A percentile compares a stretch with the other conserved stretches of the same genome.
Evolutionary conservation across 1,140 invertebrate genomes (phyloP).

Genomic region (Nasonia vitripennis): DNA sequence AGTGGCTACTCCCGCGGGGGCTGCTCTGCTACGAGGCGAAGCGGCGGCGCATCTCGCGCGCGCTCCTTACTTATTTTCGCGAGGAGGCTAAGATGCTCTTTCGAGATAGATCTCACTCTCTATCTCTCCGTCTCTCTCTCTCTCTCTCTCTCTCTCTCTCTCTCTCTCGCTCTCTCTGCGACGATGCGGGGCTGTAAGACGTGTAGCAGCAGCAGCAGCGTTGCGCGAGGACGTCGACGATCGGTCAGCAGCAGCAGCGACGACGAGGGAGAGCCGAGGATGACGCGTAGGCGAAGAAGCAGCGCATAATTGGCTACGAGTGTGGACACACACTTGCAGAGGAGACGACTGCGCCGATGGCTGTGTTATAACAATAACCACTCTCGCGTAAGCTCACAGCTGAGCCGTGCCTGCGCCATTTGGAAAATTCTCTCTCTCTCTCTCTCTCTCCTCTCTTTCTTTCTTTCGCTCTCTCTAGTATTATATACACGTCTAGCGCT

Average conservation of each 20-base stretch:
- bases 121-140: not conserved
- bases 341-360: not conserved
- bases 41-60: not conserved
- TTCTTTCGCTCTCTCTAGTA: constrained; percentile 2
- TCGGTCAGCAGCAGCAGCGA: not conserved
- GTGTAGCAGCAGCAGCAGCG: not conserved
- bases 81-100: not conserved
- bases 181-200: not conserved
- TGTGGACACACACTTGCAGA: constrained; percentile 4
- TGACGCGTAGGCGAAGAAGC: not conserved
- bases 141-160: constrained; percentile 37
- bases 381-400: constrained; percentile 61
- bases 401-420: constrained; percentile 71
- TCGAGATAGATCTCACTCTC: not conserved
- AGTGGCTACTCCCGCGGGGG: not conserved
- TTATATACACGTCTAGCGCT: not conserved
- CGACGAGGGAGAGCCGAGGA: not conserved
- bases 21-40: not conserved
- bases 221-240: constrained; percentile 1
- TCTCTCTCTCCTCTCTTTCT: not conserved
- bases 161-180: constrained; percentile 37
- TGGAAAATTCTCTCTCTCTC: constrained; percentile 49
- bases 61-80: not conserved
- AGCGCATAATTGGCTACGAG: constrained; percentile 51
- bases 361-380: constrained; percentile 33